phyloP scores from a whole-genome alignment of 2,113 vertebrate genomes.

The Chlamydotis undulata region DNA sequence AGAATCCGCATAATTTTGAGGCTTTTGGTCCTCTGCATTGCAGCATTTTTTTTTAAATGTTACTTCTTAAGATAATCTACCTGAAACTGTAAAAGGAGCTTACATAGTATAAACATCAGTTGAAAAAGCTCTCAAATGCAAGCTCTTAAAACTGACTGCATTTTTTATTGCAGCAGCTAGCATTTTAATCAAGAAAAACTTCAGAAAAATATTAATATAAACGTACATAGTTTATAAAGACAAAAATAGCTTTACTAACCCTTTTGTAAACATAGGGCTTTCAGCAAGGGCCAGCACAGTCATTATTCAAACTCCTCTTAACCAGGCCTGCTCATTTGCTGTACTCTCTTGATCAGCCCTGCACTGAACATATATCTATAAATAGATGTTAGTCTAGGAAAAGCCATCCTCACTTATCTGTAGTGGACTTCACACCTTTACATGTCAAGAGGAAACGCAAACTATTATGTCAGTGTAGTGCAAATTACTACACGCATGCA shows the following conservation, averaged over 20 bases:
- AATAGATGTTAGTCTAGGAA: constrained; percentile 3
- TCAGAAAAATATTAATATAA: constrained; percentile 69
- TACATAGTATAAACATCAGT: neutral
- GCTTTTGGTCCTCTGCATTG: neutral
- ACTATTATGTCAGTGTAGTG: neutral
- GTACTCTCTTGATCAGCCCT: constrained; percentile 32
- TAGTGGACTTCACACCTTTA: constrained; percentile 20
- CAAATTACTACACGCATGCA: neutral
- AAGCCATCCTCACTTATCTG: neutral
- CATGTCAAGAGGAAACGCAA: neutral
- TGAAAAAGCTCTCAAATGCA: neutral
- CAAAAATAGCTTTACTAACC: constrained; percentile 72
- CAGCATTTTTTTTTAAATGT: neutral
- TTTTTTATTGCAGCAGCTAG: constrained; percentile 49
- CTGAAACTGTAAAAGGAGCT: neutral
- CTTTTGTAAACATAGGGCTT: constrained; percentile 73
- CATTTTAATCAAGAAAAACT: constrained; percentile 62
- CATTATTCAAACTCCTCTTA: constrained; percentile 64
- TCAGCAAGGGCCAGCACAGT: constrained; percentile 58
- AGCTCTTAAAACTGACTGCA: neutral
- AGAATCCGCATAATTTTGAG: neutral
- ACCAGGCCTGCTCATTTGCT: constrained; percentile 40
- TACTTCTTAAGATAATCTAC: neutral
- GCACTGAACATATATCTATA: neutral
- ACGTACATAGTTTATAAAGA: constrained; percentile 70